Evolutionary conservation across 2,888 invertebrate genomes (phyloP).

Genomic region (Yponomeuta cagnagella): DNA sequence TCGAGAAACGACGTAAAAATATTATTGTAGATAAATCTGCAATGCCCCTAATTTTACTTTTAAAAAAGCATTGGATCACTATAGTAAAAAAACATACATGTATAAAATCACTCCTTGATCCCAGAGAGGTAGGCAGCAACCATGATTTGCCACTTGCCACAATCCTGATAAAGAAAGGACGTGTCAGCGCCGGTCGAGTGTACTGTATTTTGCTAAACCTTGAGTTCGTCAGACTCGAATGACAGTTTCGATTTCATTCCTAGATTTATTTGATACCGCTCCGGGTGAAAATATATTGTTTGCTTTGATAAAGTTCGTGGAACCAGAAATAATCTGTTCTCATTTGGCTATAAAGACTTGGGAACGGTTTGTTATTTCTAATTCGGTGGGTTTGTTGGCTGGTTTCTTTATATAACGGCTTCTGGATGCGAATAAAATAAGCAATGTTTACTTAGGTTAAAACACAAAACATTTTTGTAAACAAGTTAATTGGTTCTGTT

Average conservation of each 20-base stretch:
- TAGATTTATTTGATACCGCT: conserved; percentile 17
- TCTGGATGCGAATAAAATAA: neutral
- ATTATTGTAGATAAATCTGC: too few relatives aligned
- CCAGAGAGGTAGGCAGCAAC: too few relatives aligned
- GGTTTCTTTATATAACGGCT: neutral
- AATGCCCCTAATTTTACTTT: too few relatives aligned
- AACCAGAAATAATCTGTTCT: conserved; percentile 17
- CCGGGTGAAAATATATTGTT: conserved; percentile 20
- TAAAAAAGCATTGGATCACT: too few relatives aligned
- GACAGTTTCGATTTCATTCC: conserved; percentile 20
- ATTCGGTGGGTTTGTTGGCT: neutral
- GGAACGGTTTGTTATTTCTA: conserved; percentile 17
- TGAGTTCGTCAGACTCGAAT: conserved; percentile 14
- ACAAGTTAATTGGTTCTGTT: neutral
- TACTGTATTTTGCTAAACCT: neutral
- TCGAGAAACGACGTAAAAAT: too few relatives aligned
- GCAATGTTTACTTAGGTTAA: neutral
- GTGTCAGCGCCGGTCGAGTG: too few relatives aligned
- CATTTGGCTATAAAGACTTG: conserved; percentile 22
- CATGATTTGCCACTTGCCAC: too few relatives aligned
- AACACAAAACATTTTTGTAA: neutral
- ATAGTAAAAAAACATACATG: too few relatives aligned
- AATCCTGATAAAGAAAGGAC: neutral
- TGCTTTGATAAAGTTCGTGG: conserved; percentile 11
- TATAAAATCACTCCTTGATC: too few relatives aligned